Evolutionary conservation across 2,113 vertebrate species (phyloP).

Genomic region (Strix uralensis): DNA sequence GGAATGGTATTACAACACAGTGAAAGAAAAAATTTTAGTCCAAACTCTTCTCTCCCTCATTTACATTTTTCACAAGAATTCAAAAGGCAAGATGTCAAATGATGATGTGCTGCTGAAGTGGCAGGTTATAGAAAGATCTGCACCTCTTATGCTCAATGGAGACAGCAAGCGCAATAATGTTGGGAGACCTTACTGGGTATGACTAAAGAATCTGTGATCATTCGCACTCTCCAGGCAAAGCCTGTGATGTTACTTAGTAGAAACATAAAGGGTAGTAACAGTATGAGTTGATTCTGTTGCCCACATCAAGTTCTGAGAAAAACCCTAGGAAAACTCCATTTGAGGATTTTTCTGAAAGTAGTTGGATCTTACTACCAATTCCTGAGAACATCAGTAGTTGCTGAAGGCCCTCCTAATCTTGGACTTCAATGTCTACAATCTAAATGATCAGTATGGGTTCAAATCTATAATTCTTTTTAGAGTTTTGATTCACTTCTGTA

Average conservation of each 20-base stretch:
- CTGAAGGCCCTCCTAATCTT: not conserved
- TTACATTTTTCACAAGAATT: not conserved
- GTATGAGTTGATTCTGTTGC: not conserved
- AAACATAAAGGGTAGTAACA: not conserved
- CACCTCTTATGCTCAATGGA: not conserved
- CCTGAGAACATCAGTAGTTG: not conserved
- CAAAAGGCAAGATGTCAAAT: not conserved
- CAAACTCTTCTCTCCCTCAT: not conserved
- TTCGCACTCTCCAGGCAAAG: not conserved
- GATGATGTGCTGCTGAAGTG: not conserved
- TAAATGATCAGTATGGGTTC: not conserved
- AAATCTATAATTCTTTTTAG: not conserved
- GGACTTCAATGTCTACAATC: not conserved
- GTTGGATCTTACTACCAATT: not conserved
- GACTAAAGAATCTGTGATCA: not conserved
- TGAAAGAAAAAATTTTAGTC: not conserved
- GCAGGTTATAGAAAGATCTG: not conserved
- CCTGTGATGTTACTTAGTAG: not conserved
- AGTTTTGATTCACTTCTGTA: not conserved
- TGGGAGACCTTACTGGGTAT: accelerated
- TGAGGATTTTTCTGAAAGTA: not conserved
- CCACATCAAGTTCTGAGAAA: not conserved
- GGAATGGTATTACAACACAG: not conserved
- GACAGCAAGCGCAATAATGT: not conserved
- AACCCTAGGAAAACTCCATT: not conserved